Base-by-base conservation (phyloP, 2,888 invertebrate genomes). In the Sphinx pinastri region DNA sequence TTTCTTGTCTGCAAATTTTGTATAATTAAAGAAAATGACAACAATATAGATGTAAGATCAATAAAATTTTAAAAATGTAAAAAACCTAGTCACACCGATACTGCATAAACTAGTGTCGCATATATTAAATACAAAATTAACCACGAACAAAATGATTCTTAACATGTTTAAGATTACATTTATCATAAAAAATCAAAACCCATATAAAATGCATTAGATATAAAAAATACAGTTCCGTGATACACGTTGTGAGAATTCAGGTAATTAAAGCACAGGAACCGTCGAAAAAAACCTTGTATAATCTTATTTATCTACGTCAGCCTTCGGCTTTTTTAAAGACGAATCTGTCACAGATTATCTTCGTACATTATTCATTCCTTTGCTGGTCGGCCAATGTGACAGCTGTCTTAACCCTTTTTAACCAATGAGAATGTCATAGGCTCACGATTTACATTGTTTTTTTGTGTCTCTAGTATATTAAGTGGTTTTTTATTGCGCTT, bases 401-500 rank as follows among this genome's bases (percentile, higher is more conserved):
- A 93, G 93, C 89, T 91, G 91, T 88, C 90, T 91, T 89, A 93
- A 93, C 94, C 93, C 93, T 94, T 94, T 92, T 93, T 91, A 93
- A 88, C 93, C 93, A 92, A 91, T 92, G 88, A 89, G 89, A 89
- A 89, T 89, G 89, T 89, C 91, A 90, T 90, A 91, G 91, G 86
- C 87, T 82, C 88, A 88, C 86, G 88, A 86, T 88, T 89, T 88
- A 89, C 88, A 88, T 90, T 86, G 79, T 81, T 78, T 74, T 73
- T 82, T 84, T 85, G 76, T 75, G 78, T 74, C 74, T 77, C 78
- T 76, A 70, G 79, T 82, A 81, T 85, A 84, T 83, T 84, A 84
- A 85, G 84, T 79, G 77, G 76, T 84, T 89, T 87, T 88, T 88
- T 88, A 88, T 87, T 84, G 83, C 81, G 80, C 85, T 88, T 85